Evolutionary conservation across 1,140 invertebrate species (phyloP).

Genomic region (Papilio xuthus): DNA sequence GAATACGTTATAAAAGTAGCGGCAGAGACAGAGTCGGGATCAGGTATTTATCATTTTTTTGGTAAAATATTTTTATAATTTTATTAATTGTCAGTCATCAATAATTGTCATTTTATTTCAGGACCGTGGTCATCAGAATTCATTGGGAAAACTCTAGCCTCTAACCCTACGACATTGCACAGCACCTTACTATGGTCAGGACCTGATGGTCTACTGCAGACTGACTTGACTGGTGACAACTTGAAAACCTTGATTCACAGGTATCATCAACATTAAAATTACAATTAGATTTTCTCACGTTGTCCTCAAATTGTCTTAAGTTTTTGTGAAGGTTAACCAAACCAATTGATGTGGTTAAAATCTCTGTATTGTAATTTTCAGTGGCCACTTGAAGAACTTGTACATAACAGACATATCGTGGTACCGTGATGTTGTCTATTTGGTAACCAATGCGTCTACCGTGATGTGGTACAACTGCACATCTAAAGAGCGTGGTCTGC

Average conservation of each 20-base stretch:
- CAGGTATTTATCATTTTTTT: conserved; percentile 79
- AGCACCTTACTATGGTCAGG: conserved; percentile 88
- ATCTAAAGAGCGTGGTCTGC: conserved; percentile 79
- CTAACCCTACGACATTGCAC: conserved; percentile 74
- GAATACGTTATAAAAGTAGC: conserved; percentile 90
- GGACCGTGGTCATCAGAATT: conserved; percentile 91
- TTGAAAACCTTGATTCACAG: conserved; percentile 85
- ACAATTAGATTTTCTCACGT: neutral
- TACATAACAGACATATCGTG: conserved; percentile 86
- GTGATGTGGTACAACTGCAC: conserved; percentile 88
- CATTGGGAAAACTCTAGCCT: conserved; percentile 84
- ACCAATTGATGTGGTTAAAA: neutral
- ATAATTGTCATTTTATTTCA: conserved; percentile 40
- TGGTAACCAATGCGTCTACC: conserved; percentile 88
- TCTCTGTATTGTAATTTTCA: conserved; percentile 75
- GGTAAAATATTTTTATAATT: no score
- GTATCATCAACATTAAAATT: conserved; percentile 45
- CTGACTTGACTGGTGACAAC: conserved; percentile 88
- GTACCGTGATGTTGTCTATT: conserved; percentile 86
- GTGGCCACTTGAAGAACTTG: conserved; percentile 77
- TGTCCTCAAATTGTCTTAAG: neutral
- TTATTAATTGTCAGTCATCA: neutral
- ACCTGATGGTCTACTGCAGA: conserved; percentile 86
- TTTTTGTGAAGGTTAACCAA: neutral
- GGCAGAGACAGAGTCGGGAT: conserved; percentile 88